Evolutionary conservation across 2,113 vertebrate species (phyloP).

Genomic region (Alouatta palliata): DNA sequence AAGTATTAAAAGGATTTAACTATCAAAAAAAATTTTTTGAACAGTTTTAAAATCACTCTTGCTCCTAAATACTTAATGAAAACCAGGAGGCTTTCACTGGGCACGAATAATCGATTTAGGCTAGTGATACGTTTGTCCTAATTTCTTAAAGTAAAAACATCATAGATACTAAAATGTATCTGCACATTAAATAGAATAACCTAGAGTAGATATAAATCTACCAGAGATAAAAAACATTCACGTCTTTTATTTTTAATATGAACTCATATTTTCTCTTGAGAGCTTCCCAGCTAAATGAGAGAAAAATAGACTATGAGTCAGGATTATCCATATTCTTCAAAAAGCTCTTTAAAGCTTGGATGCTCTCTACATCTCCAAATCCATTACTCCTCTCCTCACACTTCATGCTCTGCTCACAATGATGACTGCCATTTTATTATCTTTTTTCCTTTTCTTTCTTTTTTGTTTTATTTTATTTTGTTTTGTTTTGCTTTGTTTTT

Average conservation of each 20-base stretch:
- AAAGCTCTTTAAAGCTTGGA: background rate
- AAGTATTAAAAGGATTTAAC: slow-evolving; percentile 26
- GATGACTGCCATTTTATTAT: background rate
- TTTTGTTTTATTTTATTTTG: too few species aligned
- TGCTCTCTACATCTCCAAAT: background rate
- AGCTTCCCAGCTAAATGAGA: background rate
- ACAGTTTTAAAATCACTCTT: background rate
- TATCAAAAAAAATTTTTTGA: background rate
- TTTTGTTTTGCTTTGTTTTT: too few species aligned
- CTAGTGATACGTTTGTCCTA: background rate
- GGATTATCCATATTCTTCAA: background rate
- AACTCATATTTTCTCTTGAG: background rate
- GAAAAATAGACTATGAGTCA: background rate
- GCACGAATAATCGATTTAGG: background rate
- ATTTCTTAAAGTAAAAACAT: background rate
- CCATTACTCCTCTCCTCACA: background rate
- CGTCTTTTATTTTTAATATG: background rate
- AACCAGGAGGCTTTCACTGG: background rate
- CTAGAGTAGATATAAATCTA: background rate
- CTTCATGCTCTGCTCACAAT: background rate
- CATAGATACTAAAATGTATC: background rate
- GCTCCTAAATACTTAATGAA: slow-evolving; percentile 7
- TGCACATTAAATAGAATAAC: background rate
- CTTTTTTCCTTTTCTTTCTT: too few species aligned
- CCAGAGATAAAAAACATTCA: background rate